Conservation (phyloP, 2,888 invertebrate genomes). For the Stegana nigrithorax region DNA sequence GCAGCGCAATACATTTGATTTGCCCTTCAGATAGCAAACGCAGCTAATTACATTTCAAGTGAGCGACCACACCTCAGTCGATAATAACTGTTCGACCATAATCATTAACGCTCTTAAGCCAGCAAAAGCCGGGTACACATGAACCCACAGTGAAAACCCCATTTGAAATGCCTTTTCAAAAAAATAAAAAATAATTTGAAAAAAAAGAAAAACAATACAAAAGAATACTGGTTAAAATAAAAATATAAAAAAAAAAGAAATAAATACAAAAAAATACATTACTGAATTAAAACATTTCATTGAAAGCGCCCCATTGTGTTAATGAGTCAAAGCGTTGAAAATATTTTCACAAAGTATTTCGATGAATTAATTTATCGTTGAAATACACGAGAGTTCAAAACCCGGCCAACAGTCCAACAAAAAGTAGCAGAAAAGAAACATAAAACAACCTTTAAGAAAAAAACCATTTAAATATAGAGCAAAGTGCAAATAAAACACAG, state of each 20-base stretch:
- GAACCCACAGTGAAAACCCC: no score
- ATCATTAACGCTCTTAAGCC: background rate
- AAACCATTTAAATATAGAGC: background rate
- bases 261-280: conserved; percentile 6
- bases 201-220: background rate
- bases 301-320: conserved; percentile 54
- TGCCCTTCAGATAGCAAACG: no score
- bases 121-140: background rate
- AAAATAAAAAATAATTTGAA: background rate
- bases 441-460: background rate
- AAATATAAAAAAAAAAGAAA: background rate
- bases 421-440: background rate
- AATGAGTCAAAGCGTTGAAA: conserved; percentile 57
- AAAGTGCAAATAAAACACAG: background rate
- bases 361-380: conserved; percentile 47
- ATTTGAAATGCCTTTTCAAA: background rate
- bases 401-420: conserved; percentile 26
- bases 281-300: conserved; percentile 30
- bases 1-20: no score
- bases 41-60: conserved; percentile 13
- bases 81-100: background rate
- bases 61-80: conserved; percentile 1
- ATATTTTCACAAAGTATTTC: conserved; percentile 47
- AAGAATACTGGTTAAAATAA: background rate
- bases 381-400: conserved; percentile 43